Evolutionary conservation across 2,797 vertebrate species (phyloP).

Genomic region (Enteromius mattozi): DNA sequence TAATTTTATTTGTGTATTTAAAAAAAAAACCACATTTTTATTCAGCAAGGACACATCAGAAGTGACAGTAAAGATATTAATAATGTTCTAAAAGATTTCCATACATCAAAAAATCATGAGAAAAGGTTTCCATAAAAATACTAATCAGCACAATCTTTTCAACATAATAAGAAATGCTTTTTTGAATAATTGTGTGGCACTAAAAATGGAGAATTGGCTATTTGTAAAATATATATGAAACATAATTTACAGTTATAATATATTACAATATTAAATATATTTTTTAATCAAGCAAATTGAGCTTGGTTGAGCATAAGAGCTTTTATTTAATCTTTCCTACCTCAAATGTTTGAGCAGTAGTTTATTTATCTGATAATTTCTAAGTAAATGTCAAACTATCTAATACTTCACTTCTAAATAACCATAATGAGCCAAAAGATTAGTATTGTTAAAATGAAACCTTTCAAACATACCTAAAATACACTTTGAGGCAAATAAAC

Average conservation of each 20-base stretch:
- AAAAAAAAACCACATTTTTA: not conserved
- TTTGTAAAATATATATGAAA: not conserved
- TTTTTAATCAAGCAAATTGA: not conserved
- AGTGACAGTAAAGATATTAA: not conserved
- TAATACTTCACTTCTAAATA: not conserved
- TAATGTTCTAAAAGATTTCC: not conserved
- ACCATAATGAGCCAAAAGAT: not conserved
- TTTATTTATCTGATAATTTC: not conserved
- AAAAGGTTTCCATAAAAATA: not conserved
- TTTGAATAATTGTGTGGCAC: not conserved
- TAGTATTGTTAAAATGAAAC: not conserved
- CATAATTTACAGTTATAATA: not conserved
- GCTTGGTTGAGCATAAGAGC: not conserved
- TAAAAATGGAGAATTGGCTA: not conserved
- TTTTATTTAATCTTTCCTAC: not conserved
- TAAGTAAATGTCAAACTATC: not conserved
- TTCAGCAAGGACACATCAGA: not conserved
- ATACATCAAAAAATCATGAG: not conserved
- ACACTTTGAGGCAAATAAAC: not conserved
- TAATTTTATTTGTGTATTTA: not conserved
- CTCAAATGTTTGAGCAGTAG: not conserved
- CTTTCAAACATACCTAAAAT: not conserved
- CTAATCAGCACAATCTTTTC: not conserved
- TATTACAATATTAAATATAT: too few relatives aligned
- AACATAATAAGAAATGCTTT: not conserved